Evolutionary conservation across 2,797 vertebrate species (phyloP), one percentile per base, ranked within the genome.

Genomic region (Leuciscus waleckii): DNA sequence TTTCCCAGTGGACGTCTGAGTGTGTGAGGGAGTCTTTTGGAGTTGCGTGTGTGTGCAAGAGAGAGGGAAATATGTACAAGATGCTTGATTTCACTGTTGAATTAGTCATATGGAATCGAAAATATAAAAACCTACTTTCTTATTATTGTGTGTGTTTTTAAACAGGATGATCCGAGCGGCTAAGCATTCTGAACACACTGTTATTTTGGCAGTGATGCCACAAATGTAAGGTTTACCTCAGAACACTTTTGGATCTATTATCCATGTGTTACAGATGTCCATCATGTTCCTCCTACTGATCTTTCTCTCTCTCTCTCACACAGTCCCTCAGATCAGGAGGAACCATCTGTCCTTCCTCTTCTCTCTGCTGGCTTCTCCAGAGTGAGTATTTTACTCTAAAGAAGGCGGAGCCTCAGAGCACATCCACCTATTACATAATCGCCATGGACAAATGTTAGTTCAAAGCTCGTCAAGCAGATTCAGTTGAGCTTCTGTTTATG

Each of bases 311-410:
- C 90, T 93, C n/a, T 93, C 92, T 95, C 84, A 78, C n/a, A 35
- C 91, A 99, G 98, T 90, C 94, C 92, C 21, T 91, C 94, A 80
- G 95, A 96, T 89, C 95, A 97, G 90, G 98, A 99, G 86, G 97
- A 99, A 92, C 90, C 93, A 23, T 97, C 98, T 14, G 96, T 98
- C 86, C 95, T 99, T 87, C 96, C 97, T 75, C 96, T 99, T 86
- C 96, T 99, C 87, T 95, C 95, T 32, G 96, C 97, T 82, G 98
- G 98, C 92, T 98, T 99, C 89, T 96, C 96, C 92, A 95, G 97
- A 94, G 98, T 99, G 96, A 1, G 97, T 96, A 87, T 84, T 91
- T 43, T 77, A 49, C 70, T 37, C 19, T 54, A n/a, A 65, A 65
- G 21, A n/a, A 58, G 56, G 56, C 9, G 3, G 56, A 58, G 21